Evolutionary conservation across 53 echinoderm and acorn worm genomes (phyloP).

Genomic region (Crossaster papposus): DNA sequence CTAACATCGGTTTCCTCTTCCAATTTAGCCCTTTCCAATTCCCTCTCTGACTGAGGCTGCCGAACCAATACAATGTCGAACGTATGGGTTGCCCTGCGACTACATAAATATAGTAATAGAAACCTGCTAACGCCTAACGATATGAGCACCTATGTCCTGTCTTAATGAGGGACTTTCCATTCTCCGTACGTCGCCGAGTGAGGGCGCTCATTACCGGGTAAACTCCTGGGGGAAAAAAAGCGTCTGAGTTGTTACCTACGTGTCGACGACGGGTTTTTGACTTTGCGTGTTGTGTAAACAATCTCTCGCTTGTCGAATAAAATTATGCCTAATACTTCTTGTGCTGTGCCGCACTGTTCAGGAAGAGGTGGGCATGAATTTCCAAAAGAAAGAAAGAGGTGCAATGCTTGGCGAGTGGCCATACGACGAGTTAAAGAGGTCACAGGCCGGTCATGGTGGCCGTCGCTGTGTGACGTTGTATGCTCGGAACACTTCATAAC

Average conservation of each 20-base stretch:
- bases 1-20: no score
- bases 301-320: background rate
- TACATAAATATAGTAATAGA: no score
- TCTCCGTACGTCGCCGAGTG: constrained; percentile 5
- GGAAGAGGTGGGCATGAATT: constrained; percentile 29
- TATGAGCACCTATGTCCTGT: no score
- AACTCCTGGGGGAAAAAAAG: constrained; percentile 1
- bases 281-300: background rate
- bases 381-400: constrained; percentile 20
- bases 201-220: constrained; percentile 33
- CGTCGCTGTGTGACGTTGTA: background rate
- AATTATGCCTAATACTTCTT: constrained; percentile 9
- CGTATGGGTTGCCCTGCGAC: no score
- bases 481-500: constrained; percentile 6
- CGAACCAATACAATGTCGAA: no score
- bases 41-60: no score
- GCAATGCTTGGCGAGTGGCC: constrained; percentile 26
- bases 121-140: no score
- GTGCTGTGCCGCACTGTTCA: constrained; percentile 13
- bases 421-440: no score
- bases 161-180: constrained; percentile 31
- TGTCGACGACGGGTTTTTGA: constrained; percentile 23
- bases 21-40: no score
- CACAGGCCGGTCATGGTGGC: constrained; percentile 38
- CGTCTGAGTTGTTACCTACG: background rate